Base-by-base conservation (phyloP, 2,888 invertebrate genomes). In the Lacanobia wlatinum region DNA sequence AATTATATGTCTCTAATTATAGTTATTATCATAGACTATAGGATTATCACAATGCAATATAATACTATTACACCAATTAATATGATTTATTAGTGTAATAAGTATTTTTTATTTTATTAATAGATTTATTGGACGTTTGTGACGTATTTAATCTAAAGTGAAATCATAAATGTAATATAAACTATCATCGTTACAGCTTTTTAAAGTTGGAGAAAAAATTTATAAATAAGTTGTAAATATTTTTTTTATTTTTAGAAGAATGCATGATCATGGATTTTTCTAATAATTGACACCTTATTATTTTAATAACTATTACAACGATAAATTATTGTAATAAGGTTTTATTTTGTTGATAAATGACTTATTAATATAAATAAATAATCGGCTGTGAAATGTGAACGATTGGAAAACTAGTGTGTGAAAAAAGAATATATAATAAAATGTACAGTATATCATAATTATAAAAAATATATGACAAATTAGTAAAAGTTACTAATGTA, bases 371-470 rank as follows among this genome's bases (percentile, higher is more conserved):
- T 59, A 46, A 58, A 38, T 68, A 23, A 59, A 67, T 63, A 69
- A 80, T 77, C 40, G 81, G 80, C 80, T 80, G 80, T 80, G 80
- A 80, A 80, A 60, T 67, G 18, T 52, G 46, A 71, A 71, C 14
- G 60, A 61, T 61, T 66, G 34, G 8, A 46, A 58, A 76, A 64
- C 6, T 38, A 50, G 12, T 77, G 67, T 43, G 63, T 63, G 56
- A 43, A n/a, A 48, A 34, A 12, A 23, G 58, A 66, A 59, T n/a
- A n/a, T n/a, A n/a, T 40, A 2, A 34, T 34, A 34, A 34, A 28
- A 2, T 80, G 72, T 72, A 72, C 69, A 76, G 52, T 66, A 52
- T 18, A 76, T 28, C 14, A 55, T 69, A 76, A 28, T 62, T 53
- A 65, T 40, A 28, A 69, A 14, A 76, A 80, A 80, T 60, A 71